Evolutionary conservation across 2,113 vertebrate species (phyloP), one percentile per base, ranked within the genome.

Genomic region (Eurypyga helias): DNA sequence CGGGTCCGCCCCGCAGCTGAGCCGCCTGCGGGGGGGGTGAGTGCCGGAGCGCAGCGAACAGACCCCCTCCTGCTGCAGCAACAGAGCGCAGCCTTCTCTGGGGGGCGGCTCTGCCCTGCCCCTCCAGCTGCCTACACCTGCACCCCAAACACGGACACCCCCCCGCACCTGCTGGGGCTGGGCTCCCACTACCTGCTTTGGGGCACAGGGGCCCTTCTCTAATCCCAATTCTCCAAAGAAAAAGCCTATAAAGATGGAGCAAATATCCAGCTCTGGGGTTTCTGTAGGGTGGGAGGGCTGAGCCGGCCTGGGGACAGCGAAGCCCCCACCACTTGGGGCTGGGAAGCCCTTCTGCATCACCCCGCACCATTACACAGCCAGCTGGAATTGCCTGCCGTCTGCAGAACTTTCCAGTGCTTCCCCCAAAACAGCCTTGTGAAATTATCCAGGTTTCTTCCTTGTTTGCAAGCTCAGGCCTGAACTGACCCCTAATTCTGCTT

Each of bases 261-360:
- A 20, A 36, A 28, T 1, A 17, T 1, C 55, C 49, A 33, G 55
- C 2, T 4, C 33, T 31, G 51, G 36, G 11, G 9, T 41, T 46
- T 28, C 43, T 34, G 71, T 31, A 12, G 69, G 43, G 14, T 4
- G 6, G 26, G 33, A 28, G 36, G 48, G 55, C 62, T 55, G n/a
- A 49, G 33, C 19, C 1, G 6, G 57, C 14, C 34, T 3, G 0
- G 20, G 29, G 34, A 26, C 43, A 7, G 36, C 2, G 2, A 57
- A 71, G 41, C 12, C 66, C 13, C 43, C 16, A 3, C 2, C 3
- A 31, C 58, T 31, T 34, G 11, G 36, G 55, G 24, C 34, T n/a
- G 66, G 38, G 48, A 36, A 36, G 14, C 31, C 28, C 24, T 55
- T 55, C 66, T 25, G 41, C 19, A 48, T 51, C 45, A 10, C 12